Percentiles rank a stretch among this genome's conserved stretches.
Evolutionary conservation across 2,797 vertebrate genomes (phyloP).

Genomic region (Sebastes trivittatus): DNA sequence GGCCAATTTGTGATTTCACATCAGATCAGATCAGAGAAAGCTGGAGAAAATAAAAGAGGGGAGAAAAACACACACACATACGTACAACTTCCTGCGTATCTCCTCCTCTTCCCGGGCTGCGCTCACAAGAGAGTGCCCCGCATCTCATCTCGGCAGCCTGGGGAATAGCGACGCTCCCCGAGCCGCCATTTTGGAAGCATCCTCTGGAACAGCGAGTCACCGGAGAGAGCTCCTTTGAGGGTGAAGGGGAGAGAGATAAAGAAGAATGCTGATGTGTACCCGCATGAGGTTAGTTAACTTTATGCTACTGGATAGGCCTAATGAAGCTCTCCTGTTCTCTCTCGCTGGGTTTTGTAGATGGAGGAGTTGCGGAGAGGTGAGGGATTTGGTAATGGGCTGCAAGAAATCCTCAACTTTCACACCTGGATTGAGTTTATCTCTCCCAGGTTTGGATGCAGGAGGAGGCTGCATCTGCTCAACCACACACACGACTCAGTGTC

Average conservation of each 20-base stretch:
- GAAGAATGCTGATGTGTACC: conserved; percentile 46
- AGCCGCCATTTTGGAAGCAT: conserved; percentile 75
- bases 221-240: conserved; percentile 49
- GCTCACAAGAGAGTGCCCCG: conserved; percentile 55
- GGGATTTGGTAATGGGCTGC: conserved; percentile 30
- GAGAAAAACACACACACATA: not conserved
- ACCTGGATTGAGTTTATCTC: conserved; percentile 21
- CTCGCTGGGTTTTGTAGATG: conserved; percentile 12
- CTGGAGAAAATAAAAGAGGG: conserved; percentile 45
- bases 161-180: conserved; percentile 72
- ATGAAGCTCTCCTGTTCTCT: conserved; percentile 49
- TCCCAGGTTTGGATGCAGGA: conserved; percentile 1
- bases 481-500: not conserved
- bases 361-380: conserved; percentile 14
- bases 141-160: conserved; percentile 62
- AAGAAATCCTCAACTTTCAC: conserved; percentile 32
- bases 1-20: conserved; percentile 84
- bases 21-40: conserved; percentile 79
- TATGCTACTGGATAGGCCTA: conserved; percentile 39
- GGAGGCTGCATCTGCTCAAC: not conserved
- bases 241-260: conserved; percentile 30
- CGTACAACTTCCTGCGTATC: conserved; percentile 36
- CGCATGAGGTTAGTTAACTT: conserved; percentile 62
- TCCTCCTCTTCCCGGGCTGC: conserved; percentile 40
- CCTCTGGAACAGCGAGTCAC: conserved; percentile 64